These are phyloP conservation scores for Chelmon rostratus DNA, from an alignment of 2,797 vertebrate genomes.

Conservation along the genomic window DNA sequence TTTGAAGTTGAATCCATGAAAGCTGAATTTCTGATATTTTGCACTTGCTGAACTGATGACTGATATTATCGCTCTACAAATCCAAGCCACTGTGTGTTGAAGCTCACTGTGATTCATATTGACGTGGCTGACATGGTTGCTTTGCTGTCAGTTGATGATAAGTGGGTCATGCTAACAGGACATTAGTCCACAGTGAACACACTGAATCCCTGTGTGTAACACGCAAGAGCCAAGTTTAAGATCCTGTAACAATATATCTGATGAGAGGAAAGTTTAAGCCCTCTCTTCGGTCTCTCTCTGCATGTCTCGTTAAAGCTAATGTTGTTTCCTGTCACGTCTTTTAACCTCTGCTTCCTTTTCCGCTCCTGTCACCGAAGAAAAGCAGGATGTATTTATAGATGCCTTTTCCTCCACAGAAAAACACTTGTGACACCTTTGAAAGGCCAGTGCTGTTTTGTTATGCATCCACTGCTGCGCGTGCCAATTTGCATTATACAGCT, in stretches of 20 bases:
- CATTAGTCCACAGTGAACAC: neutral
- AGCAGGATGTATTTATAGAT: conserved; percentile 71
- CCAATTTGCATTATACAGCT: conserved; percentile 25
- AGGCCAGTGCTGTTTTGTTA: conserved; percentile 27
- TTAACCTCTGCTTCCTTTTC: conserved; percentile 64
- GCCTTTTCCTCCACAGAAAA: conserved; percentile 67
- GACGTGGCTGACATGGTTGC: conserved; percentile 21
- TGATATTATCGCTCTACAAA: neutral
- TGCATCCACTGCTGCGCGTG: conserved; percentile 21
- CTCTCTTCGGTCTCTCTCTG: neutral
- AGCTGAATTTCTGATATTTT: neutral
- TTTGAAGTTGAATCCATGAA: neutral
- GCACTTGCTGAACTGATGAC: conserved; percentile 10
- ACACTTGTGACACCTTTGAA: conserved; percentile 57
- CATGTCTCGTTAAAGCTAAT: conserved; percentile 11
- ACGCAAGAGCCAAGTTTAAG: neutral
- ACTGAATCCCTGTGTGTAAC: neutral
- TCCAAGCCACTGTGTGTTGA: neutral
- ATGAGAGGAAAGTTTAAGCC: conserved; percentile 8
- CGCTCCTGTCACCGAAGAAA: conserved; percentile 44
- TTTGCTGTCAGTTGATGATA: conserved; percentile 27
- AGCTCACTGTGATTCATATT: conserved; percentile 25
- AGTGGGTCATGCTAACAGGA: conserved; percentile 38
- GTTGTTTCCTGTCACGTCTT: conserved; percentile 38
- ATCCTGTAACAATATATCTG: neutral